A percentile compares a stretch with the other conserved stretches of the same genome.
phyloP scores from a whole-genome alignment of 2,888 invertebrate genomes.

The Cryptus armator region DNA sequence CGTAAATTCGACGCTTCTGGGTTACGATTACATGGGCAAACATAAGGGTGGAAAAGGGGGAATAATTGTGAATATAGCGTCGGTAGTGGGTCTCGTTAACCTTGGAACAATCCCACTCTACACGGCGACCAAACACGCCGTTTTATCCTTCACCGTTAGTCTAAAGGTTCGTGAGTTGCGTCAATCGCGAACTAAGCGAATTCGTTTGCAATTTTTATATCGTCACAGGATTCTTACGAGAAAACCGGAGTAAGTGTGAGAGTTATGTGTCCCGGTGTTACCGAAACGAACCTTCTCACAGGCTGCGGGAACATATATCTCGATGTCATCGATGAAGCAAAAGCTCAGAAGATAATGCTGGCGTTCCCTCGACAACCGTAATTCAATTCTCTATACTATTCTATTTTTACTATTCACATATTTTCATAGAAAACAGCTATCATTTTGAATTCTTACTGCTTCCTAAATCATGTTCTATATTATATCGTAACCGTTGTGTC shows the following conservation, averaged over 20 bases:
- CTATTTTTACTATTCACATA: background rate
- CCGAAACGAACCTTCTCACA: conserved; percentile 76
- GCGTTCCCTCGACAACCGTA: conserved; percentile 77
- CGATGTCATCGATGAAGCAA: conserved; percentile 74
- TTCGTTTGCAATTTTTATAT: conserved; percentile 22
- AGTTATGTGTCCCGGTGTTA: conserved; percentile 81
- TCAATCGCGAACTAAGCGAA: background rate
- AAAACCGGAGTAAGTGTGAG: conserved; percentile 81
- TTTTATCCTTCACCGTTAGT: conserved; percentile 78
- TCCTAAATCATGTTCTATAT: background rate
- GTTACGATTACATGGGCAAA: conserved; percentile 80
- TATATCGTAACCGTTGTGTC: background rate
- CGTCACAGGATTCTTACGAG: conserved; percentile 66
- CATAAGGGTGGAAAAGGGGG: conserved; percentile 87
- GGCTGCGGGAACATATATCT: conserved; percentile 70
- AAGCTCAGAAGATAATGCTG: conserved; percentile 69
- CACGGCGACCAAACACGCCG: conserved; percentile 86
- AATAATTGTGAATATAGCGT: conserved; percentile 88
- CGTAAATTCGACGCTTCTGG: too few species aligned
- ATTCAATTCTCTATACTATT: background rate
- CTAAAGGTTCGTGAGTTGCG: conserved; percentile 72
- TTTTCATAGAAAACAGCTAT: background rate
- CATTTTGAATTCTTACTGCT: background rate
- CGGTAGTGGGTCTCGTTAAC: conserved; percentile 86
- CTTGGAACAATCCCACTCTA: conserved; percentile 86